phyloP scores from a whole-genome alignment of 2,113 vertebrate genomes.

The Ptilorrhoa leucosticta region DNA sequence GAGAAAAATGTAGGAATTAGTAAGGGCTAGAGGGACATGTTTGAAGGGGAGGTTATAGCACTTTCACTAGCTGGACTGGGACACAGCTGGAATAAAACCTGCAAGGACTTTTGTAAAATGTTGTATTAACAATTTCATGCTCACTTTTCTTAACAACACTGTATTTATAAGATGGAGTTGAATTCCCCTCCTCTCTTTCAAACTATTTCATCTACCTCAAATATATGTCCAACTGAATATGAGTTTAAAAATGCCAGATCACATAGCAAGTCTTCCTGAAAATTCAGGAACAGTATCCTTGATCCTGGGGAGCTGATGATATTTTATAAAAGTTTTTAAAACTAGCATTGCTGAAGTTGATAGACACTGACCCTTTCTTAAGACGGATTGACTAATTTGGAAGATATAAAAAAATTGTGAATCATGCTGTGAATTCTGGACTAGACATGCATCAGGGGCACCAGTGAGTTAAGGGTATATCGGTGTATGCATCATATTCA shows the following conservation, averaged over 20 bases:
- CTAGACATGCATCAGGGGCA: background rate
- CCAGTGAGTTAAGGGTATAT: background rate
- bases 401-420: background rate
- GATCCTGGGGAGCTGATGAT: background rate
- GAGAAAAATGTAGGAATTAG: slow-evolving; percentile 42
- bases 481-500: background rate
- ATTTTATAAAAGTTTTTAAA: background rate
- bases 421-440: background rate
- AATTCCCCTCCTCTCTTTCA: background rate
- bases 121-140: background rate
- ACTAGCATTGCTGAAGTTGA: background rate
- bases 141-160: background rate
- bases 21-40: background rate
- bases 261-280: background rate
- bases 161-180: background rate
- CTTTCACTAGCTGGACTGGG: background rate
- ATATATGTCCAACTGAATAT: background rate
- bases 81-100: background rate
- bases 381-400: background rate
- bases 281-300: background rate
- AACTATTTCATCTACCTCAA: background rate
- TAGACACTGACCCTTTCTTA: background rate
- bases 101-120: background rate
- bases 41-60: background rate
- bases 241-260: background rate